These are phyloP conservation scores for Sphenopsis melanotis DNA, from an alignment of 2,797 vertebrate genomes.

Conservation along the genomic window DNA sequence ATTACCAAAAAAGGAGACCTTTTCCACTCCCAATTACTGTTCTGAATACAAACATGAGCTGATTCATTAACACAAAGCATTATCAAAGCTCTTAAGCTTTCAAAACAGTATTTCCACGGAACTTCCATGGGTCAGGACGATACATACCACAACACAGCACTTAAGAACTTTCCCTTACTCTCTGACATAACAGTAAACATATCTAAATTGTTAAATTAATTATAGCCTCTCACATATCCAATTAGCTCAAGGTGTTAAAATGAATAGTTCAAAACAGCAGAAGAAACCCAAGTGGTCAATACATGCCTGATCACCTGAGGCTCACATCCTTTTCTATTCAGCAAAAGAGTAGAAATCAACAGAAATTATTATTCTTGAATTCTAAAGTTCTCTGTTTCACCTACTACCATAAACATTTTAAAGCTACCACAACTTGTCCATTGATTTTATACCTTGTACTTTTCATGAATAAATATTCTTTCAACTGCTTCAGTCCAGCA, in stretches of 20 bases:
- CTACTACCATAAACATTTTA: neutral
- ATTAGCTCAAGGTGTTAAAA: neutral
- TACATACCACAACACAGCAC: neutral
- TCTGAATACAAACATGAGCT: neutral
- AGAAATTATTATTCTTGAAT: neutral
- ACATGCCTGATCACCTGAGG: neutral
- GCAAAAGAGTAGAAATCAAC: neutral
- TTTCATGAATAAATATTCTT: conserved; percentile 15
- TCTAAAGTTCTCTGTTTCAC: neutral
- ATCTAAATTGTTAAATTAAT: neutral
- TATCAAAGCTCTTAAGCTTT: neutral
- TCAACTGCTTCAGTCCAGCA: neutral
- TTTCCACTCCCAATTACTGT: neutral
- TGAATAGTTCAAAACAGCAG: neutral
- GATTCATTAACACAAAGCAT: neutral
- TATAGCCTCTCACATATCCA: neutral
- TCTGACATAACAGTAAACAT: neutral
- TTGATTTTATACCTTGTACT: neutral
- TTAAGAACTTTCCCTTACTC: neutral
- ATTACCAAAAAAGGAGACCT: neutral
- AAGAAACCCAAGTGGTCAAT: neutral
- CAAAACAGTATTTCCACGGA: neutral
- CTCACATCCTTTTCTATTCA: neutral
- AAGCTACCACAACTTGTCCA: neutral
- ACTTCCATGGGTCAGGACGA: neutral